phyloP scores from a whole-genome alignment of 2,797 vertebrate genomes.

The Poeciliopsis paucimaculata region DNA sequence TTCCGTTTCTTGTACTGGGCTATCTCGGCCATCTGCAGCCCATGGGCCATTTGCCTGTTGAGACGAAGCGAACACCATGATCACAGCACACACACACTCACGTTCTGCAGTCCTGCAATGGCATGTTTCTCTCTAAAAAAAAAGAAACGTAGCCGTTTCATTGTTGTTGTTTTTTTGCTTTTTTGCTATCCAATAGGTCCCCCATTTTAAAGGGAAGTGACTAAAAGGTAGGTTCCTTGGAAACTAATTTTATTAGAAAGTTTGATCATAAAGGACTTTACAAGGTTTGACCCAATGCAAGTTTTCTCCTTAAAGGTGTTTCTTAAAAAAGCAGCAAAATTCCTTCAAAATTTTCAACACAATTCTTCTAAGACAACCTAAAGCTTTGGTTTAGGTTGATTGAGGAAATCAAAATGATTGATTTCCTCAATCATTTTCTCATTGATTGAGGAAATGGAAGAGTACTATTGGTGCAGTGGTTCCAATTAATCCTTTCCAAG shows the following conservation, averaged over 20 bases:
- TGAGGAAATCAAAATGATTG: too few species aligned
- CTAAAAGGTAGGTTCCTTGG: not conserved
- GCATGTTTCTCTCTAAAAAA: not conserved
- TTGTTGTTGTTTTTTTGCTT: not conserved
- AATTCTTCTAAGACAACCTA: not conserved
- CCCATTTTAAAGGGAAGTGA: not conserved
- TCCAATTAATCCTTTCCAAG: not conserved
- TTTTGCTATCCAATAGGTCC: conserved; percentile 3
- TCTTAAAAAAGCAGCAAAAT: not conserved
- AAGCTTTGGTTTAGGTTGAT: too few species aligned
- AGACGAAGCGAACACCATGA: conserved; percentile 59
- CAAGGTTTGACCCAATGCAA: not conserved
- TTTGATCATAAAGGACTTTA: not conserved
- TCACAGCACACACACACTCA: conserved; percentile 54
- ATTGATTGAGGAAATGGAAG: not conserved
- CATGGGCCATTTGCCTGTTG: conserved; percentile 84
- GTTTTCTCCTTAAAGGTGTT: not conserved
- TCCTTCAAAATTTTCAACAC: not conserved
- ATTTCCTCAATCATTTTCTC: too few species aligned
- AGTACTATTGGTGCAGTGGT: not conserved
- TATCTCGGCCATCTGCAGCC: conserved; percentile 88
- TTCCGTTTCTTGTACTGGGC: conserved; percentile 86
- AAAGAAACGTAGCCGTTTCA: not conserved
- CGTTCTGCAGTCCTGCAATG: conserved; percentile 15
- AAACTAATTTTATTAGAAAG: not conserved